phyloP scores from a whole-genome alignment of 1,140 invertebrate genomes.

The Melipona quadrifasciata region DNA sequence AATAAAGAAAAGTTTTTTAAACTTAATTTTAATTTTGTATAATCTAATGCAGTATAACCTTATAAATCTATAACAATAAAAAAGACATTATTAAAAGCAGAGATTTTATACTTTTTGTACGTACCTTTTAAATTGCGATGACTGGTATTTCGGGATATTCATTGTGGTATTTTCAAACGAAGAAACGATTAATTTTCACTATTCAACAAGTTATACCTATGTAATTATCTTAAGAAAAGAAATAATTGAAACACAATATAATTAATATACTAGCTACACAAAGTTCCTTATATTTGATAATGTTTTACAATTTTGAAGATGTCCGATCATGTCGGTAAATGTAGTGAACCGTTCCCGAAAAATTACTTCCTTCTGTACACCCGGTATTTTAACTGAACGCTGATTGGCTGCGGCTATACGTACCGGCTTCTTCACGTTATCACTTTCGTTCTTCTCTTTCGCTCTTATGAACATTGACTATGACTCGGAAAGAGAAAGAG shows the following conservation, averaged over 20 bases:
- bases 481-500: slow-evolving; percentile 27
- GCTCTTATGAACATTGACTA: not conserved
- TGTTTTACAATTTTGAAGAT: slow-evolving; percentile 20
- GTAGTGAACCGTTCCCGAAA: not conserved
- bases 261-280: not conserved
- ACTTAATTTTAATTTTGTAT: not conserved
- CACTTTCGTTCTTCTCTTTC: slow-evolving; percentile 29
- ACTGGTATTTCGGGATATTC: not conserved
- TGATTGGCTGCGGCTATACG: slow-evolving; percentile 59
- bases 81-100: not conserved
- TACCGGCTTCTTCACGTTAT: slow-evolving; percentile 71
- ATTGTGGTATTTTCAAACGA: not conserved
- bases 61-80: not conserved
- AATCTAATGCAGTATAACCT: not conserved
- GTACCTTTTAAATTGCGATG: not conserved
- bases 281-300: not conserved
- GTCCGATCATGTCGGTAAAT: not conserved
- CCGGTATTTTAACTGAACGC: slow-evolving; percentile 51
- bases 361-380: slow-evolving; percentile 56
- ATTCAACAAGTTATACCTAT: not conserved
- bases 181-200: too few species aligned
- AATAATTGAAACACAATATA: not conserved
- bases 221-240: not conserved
- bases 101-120: slow-evolving; percentile 5
- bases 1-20: not conserved